Evolutionary conservation across 2,113 vertebrate species (phyloP), one percentile per base, ranked within the genome.

Genomic region (Pteropus alecto): DNA sequence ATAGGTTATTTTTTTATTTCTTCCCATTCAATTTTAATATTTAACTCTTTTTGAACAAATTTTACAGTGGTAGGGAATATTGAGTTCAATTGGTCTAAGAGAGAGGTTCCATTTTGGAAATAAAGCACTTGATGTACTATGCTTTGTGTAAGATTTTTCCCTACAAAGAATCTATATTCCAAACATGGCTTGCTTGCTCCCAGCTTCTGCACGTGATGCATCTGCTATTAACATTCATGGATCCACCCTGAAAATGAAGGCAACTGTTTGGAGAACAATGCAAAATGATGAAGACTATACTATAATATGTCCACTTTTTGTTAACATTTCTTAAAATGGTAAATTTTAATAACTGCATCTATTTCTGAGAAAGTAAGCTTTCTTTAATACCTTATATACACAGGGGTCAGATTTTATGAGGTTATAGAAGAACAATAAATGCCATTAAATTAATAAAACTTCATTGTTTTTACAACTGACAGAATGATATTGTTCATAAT

Each of bases 1-100:
- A 95, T 97, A 77, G 87, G 94, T 97, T 87, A 51, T 28, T 0
- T 97, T 97, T 95, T 96, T 97, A 94, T 97, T 97, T 96, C 97
- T 97, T 98, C 90, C 48, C 71, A 91, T 90, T 97, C 96, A 93
- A 87, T 98, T 98, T 98, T 98, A 97, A 96, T 97, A 96, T 97
- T 97, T 98, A 94, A 97, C 68, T 93, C 97, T 96, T 95, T 95
- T 94, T 84, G 91, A 89, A 93, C 19, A 78, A 48, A 60, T 97
- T 78, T 94, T 54, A 35, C 9, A 15, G 1, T 61, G 91, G 73
- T 96, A 83, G 28, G 84, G 94, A 97, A 77, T 92, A 88, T 61
- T 73, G 90, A 97, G 93, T 88, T 93, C 97, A 97, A 97, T 70
- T 96, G 70, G 96, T 95, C 93, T 97, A 86, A 93, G 97, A 98